phyloP scores from a whole-genome alignment of 2,113 vertebrate species.

The Laticauda colubrina region DNA sequence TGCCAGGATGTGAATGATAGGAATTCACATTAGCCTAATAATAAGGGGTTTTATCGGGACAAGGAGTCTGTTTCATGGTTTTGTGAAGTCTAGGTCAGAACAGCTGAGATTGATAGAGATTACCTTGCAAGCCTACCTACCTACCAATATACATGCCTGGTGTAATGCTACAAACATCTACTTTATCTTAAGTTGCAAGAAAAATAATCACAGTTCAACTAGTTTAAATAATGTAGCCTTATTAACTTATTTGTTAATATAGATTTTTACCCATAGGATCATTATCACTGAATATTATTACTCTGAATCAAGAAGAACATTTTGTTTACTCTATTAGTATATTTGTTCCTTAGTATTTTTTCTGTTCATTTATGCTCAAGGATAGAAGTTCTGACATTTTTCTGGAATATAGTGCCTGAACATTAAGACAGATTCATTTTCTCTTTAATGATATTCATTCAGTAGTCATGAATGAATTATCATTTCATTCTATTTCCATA shows the following conservation, averaged over 20 bases:
- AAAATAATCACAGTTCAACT: neutral
- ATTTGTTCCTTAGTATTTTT: neutral
- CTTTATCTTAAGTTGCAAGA: constrained; percentile 2
- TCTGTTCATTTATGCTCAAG: neutral
- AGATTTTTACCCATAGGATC: neutral
- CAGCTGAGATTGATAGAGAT: too few species aligned
- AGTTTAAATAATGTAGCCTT: neutral
- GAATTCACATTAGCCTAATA: too few species aligned
- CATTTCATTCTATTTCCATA: neutral
- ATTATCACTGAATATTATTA: neutral
- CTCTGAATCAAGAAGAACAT: neutral
- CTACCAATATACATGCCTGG: neutral
- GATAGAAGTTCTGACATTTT: neutral
- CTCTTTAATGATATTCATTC: constrained; percentile 15
- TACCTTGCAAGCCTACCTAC: neutral
- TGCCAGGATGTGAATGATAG: too few species aligned
- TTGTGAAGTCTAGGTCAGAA: too few species aligned
- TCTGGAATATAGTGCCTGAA: neutral
- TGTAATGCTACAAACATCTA: neutral
- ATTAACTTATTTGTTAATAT: neutral
- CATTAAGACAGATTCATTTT: constrained; percentile 18
- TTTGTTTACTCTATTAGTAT: constrained; percentile 2
- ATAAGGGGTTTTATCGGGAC: too few species aligned
- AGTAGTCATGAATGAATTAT: constrained; percentile 14
- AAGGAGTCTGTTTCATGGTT: too few species aligned